Percentiles rank a stretch among this genome's conserved stretches.
Evolutionary conservation across 1,140 invertebrate species (phyloP).

Genomic region (Rhopalosiphum padi): DNA sequence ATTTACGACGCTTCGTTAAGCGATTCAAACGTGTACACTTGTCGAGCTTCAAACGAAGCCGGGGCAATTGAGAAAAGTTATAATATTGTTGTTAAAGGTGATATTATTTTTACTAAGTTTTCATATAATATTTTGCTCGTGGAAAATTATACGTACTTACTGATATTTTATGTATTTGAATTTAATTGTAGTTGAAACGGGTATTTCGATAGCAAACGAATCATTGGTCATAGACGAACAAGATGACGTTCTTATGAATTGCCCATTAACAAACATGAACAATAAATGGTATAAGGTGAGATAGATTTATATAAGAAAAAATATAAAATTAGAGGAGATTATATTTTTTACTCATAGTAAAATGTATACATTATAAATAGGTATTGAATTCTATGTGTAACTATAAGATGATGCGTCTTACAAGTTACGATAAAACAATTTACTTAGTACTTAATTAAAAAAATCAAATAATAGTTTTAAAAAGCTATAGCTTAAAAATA

Average conservation of each 20-base stretch:
- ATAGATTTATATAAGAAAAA: not conserved
- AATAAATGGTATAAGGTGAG: conserved; percentile 37
- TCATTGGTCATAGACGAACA: not conserved
- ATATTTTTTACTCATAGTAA: not conserved
- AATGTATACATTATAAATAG: not conserved
- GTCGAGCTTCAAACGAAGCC: conserved; percentile 2
- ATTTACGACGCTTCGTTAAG: conserved; percentile 22
- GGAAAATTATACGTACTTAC: not conserved
- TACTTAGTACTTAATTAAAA: not conserved
- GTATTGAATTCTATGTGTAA: not conserved
- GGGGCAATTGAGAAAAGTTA: conserved; percentile 18
- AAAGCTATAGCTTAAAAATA: not conserved
- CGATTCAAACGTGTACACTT: conserved; percentile 19
- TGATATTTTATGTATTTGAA: not conserved
- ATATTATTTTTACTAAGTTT: not conserved
- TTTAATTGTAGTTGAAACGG: not conserved
- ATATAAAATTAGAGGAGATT: not conserved
- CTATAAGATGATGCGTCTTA: not conserved
- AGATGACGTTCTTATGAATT: not conserved
- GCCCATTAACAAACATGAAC: not conserved
- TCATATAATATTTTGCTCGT: not conserved
- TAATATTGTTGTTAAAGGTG: not conserved
- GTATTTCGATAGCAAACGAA: not conserved
- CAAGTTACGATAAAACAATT: not conserved
- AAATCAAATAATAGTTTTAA: not conserved